phyloP scores from a whole-genome alignment of 2,888 invertebrate species.

The Drosophila neotestacea region DNA sequence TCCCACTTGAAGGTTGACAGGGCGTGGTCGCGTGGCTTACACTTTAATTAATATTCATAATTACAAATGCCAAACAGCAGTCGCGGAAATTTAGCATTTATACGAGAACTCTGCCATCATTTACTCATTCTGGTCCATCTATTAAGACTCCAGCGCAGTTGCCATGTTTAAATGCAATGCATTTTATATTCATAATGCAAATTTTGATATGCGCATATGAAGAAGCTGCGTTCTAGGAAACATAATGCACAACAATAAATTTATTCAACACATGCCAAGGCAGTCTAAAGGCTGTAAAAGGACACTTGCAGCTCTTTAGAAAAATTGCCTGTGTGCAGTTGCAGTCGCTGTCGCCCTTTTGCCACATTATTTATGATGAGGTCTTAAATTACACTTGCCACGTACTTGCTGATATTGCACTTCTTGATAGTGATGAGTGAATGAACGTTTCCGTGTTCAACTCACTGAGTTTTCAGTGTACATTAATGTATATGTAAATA shows the following conservation, averaged over 20 bases:
- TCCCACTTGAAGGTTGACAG: conserved; percentile 11
- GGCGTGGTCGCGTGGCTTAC: conserved; percentile 25
- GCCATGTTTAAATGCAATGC: conserved; percentile 63
- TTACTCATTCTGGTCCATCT: conserved; percentile 45
- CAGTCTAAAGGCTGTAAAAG: conserved; percentile 28
- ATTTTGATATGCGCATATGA: conserved; percentile 47
- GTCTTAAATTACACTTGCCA: conserved; percentile 68
- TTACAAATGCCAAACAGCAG: conserved; percentile 35
- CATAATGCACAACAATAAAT: conserved; percentile 80
- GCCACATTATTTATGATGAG: conserved; percentile 68
- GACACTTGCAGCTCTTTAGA: conserved; percentile 50
- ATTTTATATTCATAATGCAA: conserved; percentile 77
- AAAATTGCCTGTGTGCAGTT: conserved; percentile 39
- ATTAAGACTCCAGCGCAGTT: conserved; percentile 30
- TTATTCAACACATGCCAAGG: conserved; percentile 74
- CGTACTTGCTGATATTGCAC: conserved; percentile 73
- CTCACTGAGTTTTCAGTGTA: neutral
- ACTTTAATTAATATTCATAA: conserved; percentile 77
- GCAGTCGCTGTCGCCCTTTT: conserved; percentile 12
- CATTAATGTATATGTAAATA: conserved; percentile 1
- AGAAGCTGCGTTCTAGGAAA: conserved; percentile 51
- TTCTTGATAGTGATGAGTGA: conserved; percentile 48
- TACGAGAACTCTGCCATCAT: conserved; percentile 45
- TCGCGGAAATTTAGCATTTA: conserved; percentile 48
- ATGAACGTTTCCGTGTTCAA: conserved; percentile 8